These are phyloP conservation scores for Piprites chloris DNA, from an alignment of 2,113 vertebrate genomes.

Conservation along the genomic window DNA sequence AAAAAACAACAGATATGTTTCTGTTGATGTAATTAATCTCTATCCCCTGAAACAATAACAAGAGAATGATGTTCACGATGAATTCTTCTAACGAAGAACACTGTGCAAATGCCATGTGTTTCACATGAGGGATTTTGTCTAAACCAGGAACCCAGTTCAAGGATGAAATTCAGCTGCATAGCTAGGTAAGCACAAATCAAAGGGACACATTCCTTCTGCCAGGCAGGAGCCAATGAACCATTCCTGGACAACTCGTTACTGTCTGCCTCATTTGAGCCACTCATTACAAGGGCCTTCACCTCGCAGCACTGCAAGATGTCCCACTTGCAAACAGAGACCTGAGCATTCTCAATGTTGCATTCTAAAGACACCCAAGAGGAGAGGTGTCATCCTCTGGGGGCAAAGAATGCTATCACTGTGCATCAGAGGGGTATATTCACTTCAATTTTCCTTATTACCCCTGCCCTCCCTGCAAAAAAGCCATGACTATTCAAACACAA, in stretches of 20 bases:
- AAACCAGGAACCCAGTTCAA: background rate
- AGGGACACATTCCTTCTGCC: background rate
- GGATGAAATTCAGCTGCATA: background rate
- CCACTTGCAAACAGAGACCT: background rate
- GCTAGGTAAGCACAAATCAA: background rate
- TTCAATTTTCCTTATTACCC: background rate
- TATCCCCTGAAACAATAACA: background rate
- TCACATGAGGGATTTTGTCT: background rate
- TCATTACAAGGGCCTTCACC: background rate
- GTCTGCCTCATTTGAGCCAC: background rate
- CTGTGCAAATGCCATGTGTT: background rate
- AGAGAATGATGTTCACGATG: background rate
- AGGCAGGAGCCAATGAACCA: background rate
- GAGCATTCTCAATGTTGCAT: background rate
- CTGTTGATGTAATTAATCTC: background rate
- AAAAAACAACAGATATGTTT: background rate
- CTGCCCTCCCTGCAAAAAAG: background rate
- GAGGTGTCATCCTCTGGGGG: background rate
- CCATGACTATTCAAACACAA: background rate
- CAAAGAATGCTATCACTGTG: background rate
- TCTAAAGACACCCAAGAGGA: background rate
- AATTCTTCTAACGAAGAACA: conserved; percentile 1
- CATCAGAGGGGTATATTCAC: background rate
- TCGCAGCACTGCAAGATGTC: background rate
- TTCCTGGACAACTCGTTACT: background rate